Base-by-base conservation (phyloP, 2,113 vertebrate species). In the Stigmatopora nigra region DNA sequence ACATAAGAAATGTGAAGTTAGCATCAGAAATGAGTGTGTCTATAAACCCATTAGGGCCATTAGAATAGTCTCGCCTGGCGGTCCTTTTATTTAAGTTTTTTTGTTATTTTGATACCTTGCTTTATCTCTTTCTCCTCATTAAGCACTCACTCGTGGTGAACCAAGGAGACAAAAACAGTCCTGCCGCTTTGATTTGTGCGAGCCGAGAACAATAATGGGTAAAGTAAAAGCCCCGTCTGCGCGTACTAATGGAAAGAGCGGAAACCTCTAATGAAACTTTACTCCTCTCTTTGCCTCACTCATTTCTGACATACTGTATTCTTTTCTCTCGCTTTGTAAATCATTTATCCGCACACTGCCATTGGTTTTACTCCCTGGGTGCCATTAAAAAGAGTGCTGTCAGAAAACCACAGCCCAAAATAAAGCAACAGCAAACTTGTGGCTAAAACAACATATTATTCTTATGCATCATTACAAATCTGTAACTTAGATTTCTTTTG, bases 221-320 rank as follows among this genome's bases (percentile, higher is more conserved):
- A 72, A 73, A 46, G 64, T 69, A 85, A 78, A 78, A 81, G 73
- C 77, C 76, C 63, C 49, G 52, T 65, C 51, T 61, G 41, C 51
- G 51, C 56, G 46, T 73, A 57, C 58, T 72, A 78, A 83, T 76
- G 71, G 74, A 73, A 82, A 41, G 14, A 69, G 62, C 61, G 35
- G 64, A 80, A 77, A 81, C 80, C 73, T 78, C 68, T 67, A 70
- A 82, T 82, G 80, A 83, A 83, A 72, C 63, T 72, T 68, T 56
- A 62, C 77, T 69, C 63, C 61, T 36, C 49, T 65, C 35, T 35
- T 72, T 58, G 62, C 60, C 25, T 65, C 61, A 57, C 46, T 63
- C 73, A 62, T 45, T 19, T 44, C 46, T 41, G 59, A 25, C 64
- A 49, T 68, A 64, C 63, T 75, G 25, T 61, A 10, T 62, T 19